Evolutionary conservation across 2,113 vertebrate species (phyloP).

Genomic region (Gambusia holbrooki): DNA sequence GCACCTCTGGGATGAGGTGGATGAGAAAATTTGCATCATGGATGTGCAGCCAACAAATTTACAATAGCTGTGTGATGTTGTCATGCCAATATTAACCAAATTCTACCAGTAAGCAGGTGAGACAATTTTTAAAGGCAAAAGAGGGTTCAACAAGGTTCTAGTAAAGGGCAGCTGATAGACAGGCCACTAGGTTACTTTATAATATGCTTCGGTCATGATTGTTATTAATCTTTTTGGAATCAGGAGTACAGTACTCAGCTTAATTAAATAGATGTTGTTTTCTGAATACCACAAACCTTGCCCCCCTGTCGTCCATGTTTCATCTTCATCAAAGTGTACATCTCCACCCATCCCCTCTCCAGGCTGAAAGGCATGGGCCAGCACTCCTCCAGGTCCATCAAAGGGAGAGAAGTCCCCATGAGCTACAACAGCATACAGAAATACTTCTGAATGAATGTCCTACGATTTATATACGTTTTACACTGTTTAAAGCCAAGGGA

Average conservation of each 20-base stretch:
- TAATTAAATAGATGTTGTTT: background rate
- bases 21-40: too few species aligned
- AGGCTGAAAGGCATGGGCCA: slow-evolving; percentile 67
- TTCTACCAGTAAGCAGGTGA: too few species aligned
- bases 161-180: too few species aligned
- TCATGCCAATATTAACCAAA: too few species aligned
- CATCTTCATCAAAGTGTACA: slow-evolving; percentile 74
- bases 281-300: slow-evolving; percentile 41
- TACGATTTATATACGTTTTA: background rate
- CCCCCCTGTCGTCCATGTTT: slow-evolving; percentile 55
- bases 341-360: slow-evolving; percentile 69
- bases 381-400: slow-evolving; percentile 57
- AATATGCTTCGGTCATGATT: too few species aligned
- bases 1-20: too few species aligned
- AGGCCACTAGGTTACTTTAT: too few species aligned
- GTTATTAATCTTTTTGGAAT: too few species aligned
- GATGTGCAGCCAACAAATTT: too few species aligned
- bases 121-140: too few species aligned
- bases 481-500: background rate
- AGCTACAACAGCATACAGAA: slow-evolving; percentile 23
- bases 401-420: slow-evolving; percentile 73
- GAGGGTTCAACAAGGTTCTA: too few species aligned
- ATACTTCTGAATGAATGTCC: background rate
- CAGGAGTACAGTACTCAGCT: background rate
- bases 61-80: too few species aligned